phyloP scores from a whole-genome alignment of 2,113 vertebrate species.

The Tyrannus savana region DNA sequence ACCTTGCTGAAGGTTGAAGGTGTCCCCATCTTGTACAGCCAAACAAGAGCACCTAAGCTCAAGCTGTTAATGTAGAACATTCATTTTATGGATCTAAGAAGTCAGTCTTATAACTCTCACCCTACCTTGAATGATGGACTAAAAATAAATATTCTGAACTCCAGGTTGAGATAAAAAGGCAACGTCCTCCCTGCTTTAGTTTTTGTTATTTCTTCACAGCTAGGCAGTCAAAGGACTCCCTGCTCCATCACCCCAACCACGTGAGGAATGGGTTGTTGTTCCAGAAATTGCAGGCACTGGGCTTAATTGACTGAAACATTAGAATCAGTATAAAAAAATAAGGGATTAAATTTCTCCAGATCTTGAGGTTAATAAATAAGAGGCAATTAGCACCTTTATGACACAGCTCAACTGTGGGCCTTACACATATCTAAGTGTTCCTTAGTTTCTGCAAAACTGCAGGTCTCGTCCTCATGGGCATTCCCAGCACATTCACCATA shows the following conservation, averaged over 20 bases:
- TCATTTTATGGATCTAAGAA: neutral
- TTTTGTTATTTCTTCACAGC: neutral
- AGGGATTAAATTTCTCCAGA: neutral
- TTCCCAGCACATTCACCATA: neutral
- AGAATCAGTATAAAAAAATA: neutral
- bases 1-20: neutral
- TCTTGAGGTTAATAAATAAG: neutral
- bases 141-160: neutral
- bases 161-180: neutral
- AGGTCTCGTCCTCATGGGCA: neutral
- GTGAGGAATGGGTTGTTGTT: neutral
- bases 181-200: neutral
- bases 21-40: neutral
- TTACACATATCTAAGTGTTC: neutral
- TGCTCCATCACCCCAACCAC: neutral
- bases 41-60: neutral
- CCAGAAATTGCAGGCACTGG: neutral
- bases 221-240: neutral
- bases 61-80: neutral
- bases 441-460: neutral
- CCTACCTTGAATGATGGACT: neutral
- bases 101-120: neutral
- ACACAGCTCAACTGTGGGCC: neutral
- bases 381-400: neutral
- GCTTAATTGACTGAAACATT: neutral